Base-by-base conservation (phyloP, 2,888 invertebrate species). In the Stenodera caucasica region DNA sequence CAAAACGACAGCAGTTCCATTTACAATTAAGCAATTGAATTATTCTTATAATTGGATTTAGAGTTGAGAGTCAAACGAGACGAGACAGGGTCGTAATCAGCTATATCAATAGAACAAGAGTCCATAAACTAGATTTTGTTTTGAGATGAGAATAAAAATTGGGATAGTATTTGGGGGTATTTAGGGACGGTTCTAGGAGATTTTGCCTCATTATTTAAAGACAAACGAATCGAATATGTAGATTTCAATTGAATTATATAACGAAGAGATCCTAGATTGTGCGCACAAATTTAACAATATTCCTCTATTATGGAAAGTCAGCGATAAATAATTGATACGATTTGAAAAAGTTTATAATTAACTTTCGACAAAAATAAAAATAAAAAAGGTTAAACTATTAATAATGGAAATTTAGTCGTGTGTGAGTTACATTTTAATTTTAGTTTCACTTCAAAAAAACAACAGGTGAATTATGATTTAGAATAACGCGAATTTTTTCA, bases 211-310 rank as follows among this genome's bases (percentile, higher is more conserved):
- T 40, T 40, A 8, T 12, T 61, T 63, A 55, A 59, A 55, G n/a
- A 57, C 55, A 64, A 64, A 66, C 58, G 61, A 64, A 66, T 64
- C 60, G 60, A 60, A 60, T 58, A 66, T 64, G 62, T 37, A 66
- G 61, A 66, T 66, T 58, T 51, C 49, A 5, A 45, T 18, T 37
- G 37, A 37, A 37, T 37, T 37, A 37, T 15, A 37, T 12, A 14
- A 35, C 14, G 12, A 14, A 35, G 18, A 11, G 40, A 40, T 40
- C 8, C 21, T 21, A 15, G 37, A 37, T 15, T 45, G 45, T 45
- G 45, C 12, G 15, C 11, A 12, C 45, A 45, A 45, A 45, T 45
- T 45, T 21, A 4, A 5, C 12, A 21, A 21, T 21, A 14, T 21
- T 21, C 45, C 21, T 21, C 11, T 5, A 45, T 45, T 21, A 45